phyloP scores from a whole-genome alignment of 2,113 vertebrate species.

The Pomatorhinus ruficollis region DNA sequence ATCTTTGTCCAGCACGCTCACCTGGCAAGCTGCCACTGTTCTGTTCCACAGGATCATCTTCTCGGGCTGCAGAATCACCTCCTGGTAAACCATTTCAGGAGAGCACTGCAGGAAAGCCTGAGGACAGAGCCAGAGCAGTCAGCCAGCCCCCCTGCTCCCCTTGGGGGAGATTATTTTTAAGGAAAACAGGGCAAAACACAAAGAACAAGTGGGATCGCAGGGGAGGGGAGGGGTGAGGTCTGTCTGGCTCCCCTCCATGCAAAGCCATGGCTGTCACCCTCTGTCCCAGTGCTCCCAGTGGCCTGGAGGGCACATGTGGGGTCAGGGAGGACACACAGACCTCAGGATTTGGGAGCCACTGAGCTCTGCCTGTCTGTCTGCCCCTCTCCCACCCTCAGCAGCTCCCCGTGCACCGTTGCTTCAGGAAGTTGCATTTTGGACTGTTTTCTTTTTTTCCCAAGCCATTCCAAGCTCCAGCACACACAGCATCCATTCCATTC shows the following conservation, averaged over 20 bases:
- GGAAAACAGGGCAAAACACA: background rate
- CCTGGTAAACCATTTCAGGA: constrained; percentile 92
- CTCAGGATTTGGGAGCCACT: background rate
- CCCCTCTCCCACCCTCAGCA: background rate
- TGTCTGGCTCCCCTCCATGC: accelerated
- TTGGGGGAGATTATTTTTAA: background rate
- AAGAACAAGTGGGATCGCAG: background rate
- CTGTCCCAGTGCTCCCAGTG: background rate
- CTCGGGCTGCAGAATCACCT: constrained; percentile 95
- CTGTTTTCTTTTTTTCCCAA: accelerated
- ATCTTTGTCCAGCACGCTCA: constrained; percentile 70
- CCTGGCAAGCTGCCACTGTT: constrained; percentile 91
- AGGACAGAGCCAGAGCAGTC: background rate
- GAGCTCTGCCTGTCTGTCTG: background rate
- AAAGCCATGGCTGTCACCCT: background rate
- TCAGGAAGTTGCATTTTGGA: background rate
- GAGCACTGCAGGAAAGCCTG: constrained; percentile 92
- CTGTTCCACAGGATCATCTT: constrained; percentile 96
- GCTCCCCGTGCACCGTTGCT: accelerated
- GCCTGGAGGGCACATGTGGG: accelerated
- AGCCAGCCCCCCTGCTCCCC: background rate
- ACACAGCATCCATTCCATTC: background rate
- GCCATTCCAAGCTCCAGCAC: background rate
- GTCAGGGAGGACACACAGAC: background rate
- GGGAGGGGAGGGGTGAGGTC: background rate